Conservation (phyloP, 2,797 vertebrate species). For the Discoglossus pictus region DNA sequence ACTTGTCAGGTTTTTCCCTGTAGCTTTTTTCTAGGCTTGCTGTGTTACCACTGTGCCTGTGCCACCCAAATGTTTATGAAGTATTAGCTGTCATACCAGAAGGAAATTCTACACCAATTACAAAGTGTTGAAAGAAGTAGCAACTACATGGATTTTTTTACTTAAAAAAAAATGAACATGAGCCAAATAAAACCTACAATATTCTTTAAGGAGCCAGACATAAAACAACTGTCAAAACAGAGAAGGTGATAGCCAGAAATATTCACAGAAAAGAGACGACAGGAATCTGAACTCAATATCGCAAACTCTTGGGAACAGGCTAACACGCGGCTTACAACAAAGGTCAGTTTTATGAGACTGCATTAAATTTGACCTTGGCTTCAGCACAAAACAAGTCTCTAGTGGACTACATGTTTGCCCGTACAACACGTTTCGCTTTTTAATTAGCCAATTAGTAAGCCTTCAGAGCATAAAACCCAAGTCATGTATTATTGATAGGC, state of each 20-base stretch:
- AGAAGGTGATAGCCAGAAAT: conserved; percentile 32
- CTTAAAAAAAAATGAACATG: conserved; percentile 2
- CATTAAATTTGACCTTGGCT: conserved; percentile 63
- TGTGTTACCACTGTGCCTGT: neutral
- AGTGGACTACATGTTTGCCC: conserved; percentile 70
- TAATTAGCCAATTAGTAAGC: conserved; percentile 96
- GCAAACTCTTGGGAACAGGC: conserved; percentile 36
- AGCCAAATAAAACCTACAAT: conserved; percentile 26
- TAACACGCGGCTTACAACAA: conserved; percentile 43
- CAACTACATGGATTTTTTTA: conserved; percentile 1
- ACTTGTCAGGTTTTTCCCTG: no score
- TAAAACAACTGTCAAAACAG: conserved; percentile 30
- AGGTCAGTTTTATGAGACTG: conserved; percentile 57
- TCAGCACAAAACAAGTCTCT: conserved; percentile 69
- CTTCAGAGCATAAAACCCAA: conserved; percentile 76
- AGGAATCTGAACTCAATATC: conserved; percentile 8
- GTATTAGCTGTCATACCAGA: neutral
- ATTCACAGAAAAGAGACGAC: accelerated
- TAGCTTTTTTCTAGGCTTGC: no score
- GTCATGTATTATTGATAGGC: conserved; percentile 93
- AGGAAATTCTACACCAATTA: conserved; percentile 1
- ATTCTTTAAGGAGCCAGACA: neutral
- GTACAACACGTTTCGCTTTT: conserved; percentile 85
- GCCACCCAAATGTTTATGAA: conserved; percentile 1
- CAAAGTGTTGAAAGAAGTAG: conserved; percentile 12